A percentile compares a stretch with the other conserved stretches of the same genome.
Evolutionary conservation across 2,888 invertebrate species (phyloP).

Genomic region (Leptopterna dolabrata): DNA sequence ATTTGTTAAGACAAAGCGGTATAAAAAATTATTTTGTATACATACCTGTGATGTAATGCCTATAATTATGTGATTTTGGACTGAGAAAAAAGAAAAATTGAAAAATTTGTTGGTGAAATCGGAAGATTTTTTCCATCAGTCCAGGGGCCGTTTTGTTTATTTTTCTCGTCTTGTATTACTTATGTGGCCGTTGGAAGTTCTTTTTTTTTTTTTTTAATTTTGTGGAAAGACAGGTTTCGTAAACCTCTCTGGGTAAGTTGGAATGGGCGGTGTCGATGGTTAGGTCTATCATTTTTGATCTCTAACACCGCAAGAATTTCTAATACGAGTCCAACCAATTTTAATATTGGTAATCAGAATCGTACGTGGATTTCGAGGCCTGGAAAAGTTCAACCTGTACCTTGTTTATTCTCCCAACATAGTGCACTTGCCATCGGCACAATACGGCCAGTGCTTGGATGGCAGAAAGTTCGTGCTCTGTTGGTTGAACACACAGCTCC

Average conservation of each 20-base stretch:
- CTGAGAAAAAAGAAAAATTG: constrained; percentile 29
- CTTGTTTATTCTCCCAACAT: no score
- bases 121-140: constrained; percentile 36
- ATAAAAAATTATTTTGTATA: constrained; percentile 54
- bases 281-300: neutral
- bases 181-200: neutral
- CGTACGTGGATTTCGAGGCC: no score
- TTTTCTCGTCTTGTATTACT: neutral
- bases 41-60: constrained; percentile 53
- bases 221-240: neutral
- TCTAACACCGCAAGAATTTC: no score
- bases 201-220: constrained; percentile 6
- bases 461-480: no score
- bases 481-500: no score
- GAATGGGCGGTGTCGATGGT: neutral
- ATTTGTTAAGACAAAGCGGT: constrained; percentile 48
- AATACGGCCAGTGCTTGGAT: no score
- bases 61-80: constrained; percentile 53
- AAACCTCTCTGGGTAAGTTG: neutral
- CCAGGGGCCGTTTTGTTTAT: constrained; percentile 44
- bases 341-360: no score
- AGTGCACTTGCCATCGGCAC: no score
- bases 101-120: neutral
- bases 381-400: no score
- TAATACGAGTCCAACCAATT: no score